A percentile compares a stretch with the other conserved stretches of the same genome.
Conservation (phyloP, 2,888 invertebrate genomes). For the Eurytoma adleriae region DNA sequence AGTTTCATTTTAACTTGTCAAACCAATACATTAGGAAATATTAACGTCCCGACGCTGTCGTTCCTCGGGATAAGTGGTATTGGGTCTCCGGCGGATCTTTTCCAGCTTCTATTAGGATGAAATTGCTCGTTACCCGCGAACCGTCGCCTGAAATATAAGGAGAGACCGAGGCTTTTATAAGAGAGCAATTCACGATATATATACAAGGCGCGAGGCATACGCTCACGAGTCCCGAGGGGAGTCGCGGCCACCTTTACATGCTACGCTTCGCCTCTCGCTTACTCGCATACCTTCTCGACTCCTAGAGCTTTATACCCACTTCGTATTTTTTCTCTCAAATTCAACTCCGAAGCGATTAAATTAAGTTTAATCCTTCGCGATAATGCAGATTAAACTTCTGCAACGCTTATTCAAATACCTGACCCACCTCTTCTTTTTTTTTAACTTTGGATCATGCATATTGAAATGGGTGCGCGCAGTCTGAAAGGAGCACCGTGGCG, state of each 20-base stretch:
- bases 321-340: neutral
- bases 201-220: slow-evolving; percentile 11
- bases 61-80: slow-evolving; percentile 7
- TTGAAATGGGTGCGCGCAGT: too few relatives aligned
- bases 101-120: slow-evolving; percentile 18
- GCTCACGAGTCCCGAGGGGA: slow-evolving; percentile 63
- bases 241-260: slow-evolving; percentile 14
- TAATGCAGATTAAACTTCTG: too few relatives aligned
- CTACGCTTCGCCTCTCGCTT: neutral
- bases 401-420: too few relatives aligned
- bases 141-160: slow-evolving; percentile 28
- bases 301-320: neutral
- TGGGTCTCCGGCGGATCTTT: neutral
- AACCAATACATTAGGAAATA: neutral
- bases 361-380: neutral
- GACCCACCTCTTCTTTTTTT: too few relatives aligned
- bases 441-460: too few relatives aligned
- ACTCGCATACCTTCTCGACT: neutral
- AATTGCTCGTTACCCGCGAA: slow-evolving; percentile 24
- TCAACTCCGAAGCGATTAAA: neutral
- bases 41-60: neutral
- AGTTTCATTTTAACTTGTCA: too few relatives aligned
- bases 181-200: slow-evolving; percentile 44
- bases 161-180: slow-evolving; percentile 24
- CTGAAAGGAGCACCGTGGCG: too few relatives aligned